These are phyloP conservation scores for Ceramica pisi DNA, from an alignment of 2,888 invertebrate genomes.

Conservation along the genomic window DNA sequence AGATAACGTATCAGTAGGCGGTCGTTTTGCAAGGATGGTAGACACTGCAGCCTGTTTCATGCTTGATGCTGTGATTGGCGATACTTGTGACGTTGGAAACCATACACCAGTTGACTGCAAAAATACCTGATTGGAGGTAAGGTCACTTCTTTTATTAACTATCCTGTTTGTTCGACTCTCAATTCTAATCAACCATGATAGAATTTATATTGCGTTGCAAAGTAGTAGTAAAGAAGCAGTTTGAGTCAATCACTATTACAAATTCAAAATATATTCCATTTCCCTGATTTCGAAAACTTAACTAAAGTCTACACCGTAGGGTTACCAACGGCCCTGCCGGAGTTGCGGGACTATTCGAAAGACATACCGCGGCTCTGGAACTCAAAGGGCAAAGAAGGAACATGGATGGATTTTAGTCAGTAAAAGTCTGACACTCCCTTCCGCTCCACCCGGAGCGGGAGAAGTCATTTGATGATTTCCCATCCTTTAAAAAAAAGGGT, in stretches of 20 bases:
- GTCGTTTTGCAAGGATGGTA: slow-evolving; percentile 59
- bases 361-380: no score
- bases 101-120: slow-evolving; percentile 18
- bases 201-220: no score
- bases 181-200: not conserved
- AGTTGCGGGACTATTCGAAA: no score
- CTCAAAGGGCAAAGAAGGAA: no score
- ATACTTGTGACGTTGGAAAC: slow-evolving; percentile 28
- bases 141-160: not conserved
- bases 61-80: slow-evolving; percentile 27
- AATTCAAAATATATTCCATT: not conserved
- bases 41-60: slow-evolving; percentile 48
- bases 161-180: not conserved
- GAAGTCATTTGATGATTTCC: no score
- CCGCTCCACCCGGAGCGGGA: no score
- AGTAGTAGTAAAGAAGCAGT: no score
- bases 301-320: no score
- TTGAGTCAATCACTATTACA: not conserved
- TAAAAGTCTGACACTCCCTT: no score
- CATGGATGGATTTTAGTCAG: no score
- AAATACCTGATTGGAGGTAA: slow-evolving; percentile 48
- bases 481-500: no score
- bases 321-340: no score
- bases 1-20: slow-evolving; percentile 68
- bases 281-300: not conserved